These are phyloP conservation scores for Erpobdella octoculata DNA, from an alignment of 2,888 invertebrate species.

Conservation along the genomic window DNA sequence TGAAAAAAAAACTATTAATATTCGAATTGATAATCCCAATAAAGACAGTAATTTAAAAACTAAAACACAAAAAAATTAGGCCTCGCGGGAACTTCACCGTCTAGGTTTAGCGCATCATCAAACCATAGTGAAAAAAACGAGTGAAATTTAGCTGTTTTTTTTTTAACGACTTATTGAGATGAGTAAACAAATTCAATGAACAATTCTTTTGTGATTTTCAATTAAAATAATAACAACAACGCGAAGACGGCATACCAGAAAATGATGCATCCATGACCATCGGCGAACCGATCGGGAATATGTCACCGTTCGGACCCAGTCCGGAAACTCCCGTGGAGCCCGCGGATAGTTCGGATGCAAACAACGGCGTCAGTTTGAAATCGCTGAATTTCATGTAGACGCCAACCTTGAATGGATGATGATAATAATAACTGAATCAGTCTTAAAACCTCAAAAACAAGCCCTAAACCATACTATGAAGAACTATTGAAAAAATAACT, in stretches of 20 bases:
- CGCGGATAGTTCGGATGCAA: slow-evolving; percentile 35
- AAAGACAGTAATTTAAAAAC: no score
- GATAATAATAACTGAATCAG: neutral
- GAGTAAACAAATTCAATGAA: neutral
- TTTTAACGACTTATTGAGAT: no score
- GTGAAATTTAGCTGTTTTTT: no score
- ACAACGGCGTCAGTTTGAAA: slow-evolving; percentile 29
- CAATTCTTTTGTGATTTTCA: neutral
- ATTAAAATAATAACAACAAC: neutral
- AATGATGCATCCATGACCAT: slow-evolving; percentile 22
- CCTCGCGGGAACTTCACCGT: no score
- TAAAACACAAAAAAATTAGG: no score
- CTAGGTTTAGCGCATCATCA: no score
- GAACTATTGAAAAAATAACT: neutral
- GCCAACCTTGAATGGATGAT: slow-evolving; percentile 37
- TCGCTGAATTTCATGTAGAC: slow-evolving; percentile 37
- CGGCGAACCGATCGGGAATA: slow-evolving; percentile 34
- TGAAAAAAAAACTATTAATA: neutral
- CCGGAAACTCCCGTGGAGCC: slow-evolving; percentile 31
- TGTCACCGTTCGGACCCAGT: slow-evolving; percentile 31
- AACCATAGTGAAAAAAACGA: no score
- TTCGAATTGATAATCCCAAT: no score
- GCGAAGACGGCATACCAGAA: neutral
- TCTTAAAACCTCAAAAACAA: neutral
- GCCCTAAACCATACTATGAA: neutral